Conservation (phyloP, 2,888 invertebrate genomes). For the Endotricha flammealis region DNA sequence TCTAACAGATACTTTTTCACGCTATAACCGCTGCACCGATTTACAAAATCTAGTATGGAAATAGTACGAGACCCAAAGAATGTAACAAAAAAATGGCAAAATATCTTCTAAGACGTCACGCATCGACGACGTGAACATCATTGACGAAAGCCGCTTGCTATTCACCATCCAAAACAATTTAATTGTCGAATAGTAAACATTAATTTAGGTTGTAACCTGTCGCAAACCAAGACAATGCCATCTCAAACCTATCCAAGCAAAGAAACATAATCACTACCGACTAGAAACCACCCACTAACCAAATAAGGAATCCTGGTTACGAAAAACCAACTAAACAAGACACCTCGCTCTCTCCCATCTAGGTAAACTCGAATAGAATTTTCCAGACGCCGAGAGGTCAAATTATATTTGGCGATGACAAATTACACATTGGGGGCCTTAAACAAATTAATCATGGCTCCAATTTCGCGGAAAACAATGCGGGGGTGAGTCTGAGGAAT, state of each 20-base stretch:
- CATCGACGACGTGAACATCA: too few relatives aligned
- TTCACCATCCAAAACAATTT: too few relatives aligned
- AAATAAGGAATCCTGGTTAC: not conserved
- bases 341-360: not conserved
- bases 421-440: slow-evolving; percentile 66
- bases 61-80: too few relatives aligned
- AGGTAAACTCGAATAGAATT: not conserved
- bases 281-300: not conserved
- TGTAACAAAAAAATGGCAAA: too few relatives aligned
- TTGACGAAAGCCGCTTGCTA: too few relatives aligned
- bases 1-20: too few relatives aligned
- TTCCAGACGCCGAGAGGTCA: slow-evolving; percentile 23
- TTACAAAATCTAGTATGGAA: too few relatives aligned
- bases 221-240: too few relatives aligned
- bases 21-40: too few relatives aligned
- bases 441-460: slow-evolving; percentile 71
- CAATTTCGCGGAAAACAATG: slow-evolving; percentile 74
- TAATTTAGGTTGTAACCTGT: too few relatives aligned
- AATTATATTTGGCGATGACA: slow-evolving; percentile 45
- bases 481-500: slow-evolving; percentile 43
- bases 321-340: not conserved
- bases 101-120: too few relatives aligned
- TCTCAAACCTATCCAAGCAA: not conserved
- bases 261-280: not conserved
- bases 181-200: too few relatives aligned